A percentile compares a stretch with the other conserved stretches of the same genome.
These are phyloP conservation scores for Axea sp. DNA, from an alignment of 2,888 invertebrate genomes.

Conservation along the genomic window DNA sequence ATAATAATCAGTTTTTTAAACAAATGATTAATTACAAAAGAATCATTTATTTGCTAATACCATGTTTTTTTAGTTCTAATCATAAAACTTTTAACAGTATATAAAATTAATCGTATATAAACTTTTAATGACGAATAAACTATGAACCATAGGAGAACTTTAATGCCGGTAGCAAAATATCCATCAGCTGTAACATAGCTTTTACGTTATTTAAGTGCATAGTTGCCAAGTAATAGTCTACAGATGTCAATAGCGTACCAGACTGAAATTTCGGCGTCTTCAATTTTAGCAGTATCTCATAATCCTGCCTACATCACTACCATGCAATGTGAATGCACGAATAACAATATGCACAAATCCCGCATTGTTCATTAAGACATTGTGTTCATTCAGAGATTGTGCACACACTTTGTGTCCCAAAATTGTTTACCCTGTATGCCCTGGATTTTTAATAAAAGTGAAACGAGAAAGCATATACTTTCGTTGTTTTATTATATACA, in stretches of 20 bases:
- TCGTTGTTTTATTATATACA: too few relatives aligned
- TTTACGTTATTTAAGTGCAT: conserved; percentile 11
- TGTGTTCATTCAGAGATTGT: conserved; percentile 36
- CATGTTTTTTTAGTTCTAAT: too few relatives aligned
- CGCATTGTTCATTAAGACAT: conserved; percentile 47
- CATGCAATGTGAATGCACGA: conserved; percentile 28
- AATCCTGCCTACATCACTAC: conserved; percentile 14
- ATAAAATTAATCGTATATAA: conserved; percentile 16
- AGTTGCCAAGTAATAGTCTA: conserved; percentile 32
- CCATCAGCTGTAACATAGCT: conserved; percentile 9
- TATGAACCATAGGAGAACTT: conserved; percentile 2
- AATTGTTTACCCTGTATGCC: background rate
- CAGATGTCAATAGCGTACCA: conserved; percentile 25
- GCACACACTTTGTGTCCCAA: conserved; percentile 20
- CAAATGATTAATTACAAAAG: too few relatives aligned
- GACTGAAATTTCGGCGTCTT: conserved; percentile 30
- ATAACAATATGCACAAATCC: conserved; percentile 49
- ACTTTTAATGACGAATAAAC: conserved; percentile 22
- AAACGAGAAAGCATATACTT: background rate
- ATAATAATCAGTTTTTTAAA: too few relatives aligned
- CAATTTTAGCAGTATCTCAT: conserved; percentile 29
- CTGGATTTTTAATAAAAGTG: conserved; percentile 5
- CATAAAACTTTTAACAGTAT: conserved; percentile 21
- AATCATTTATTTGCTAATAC: too few relatives aligned
- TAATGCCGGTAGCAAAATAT: conserved; percentile 9